A percentile compares a stretch with the other conserved stretches of the same genome.
Conservation (phyloP, 2,888 invertebrate species). For the Glaucopsyche alexis region DNA sequence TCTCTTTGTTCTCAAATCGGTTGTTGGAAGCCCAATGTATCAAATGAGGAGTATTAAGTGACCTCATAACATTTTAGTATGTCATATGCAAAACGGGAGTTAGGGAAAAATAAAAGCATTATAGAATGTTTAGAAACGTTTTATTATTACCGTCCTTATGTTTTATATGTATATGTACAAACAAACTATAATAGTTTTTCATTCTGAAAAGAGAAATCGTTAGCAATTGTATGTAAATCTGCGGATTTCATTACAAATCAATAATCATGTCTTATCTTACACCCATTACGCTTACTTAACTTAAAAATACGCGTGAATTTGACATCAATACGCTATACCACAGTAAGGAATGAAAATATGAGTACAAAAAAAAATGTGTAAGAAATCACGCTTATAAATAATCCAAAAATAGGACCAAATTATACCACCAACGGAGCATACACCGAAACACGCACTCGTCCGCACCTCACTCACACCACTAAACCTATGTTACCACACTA, state of each 20-base stretch:
- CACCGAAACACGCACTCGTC: conserved; percentile 53
- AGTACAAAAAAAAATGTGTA: conserved; percentile 64
- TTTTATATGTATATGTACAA: conserved; percentile 79
- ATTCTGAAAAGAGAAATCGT: conserved; percentile 73
- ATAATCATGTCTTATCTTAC: conserved; percentile 64
- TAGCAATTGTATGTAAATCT: conserved; percentile 64
- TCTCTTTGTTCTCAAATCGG: no score
- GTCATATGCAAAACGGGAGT: no score
- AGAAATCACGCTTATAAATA: conserved; percentile 60
- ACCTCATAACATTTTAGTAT: no score
- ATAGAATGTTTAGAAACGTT: conserved; percentile 71
- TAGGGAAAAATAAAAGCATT: conserved; percentile 45
- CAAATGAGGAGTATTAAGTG: no score
- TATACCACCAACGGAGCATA: conserved; percentile 52
- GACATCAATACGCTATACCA: conserved; percentile 74
- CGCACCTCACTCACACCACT: conserved; percentile 54
- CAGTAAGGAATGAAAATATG: conserved; percentile 76
- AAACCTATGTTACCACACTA: conserved; percentile 72
- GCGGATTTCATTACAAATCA: conserved; percentile 57
- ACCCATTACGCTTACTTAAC: conserved; percentile 77
- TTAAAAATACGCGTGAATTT: conserved; percentile 72
- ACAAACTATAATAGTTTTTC: conserved; percentile 76
- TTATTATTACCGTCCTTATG: conserved; percentile 78
- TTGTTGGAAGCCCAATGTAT: no score
- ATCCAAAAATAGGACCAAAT: conserved; percentile 46